Percentiles rank a stretch among this genome's conserved stretches.
phyloP scores from a whole-genome alignment of 1,140 invertebrate species.

The Drosophila neocordata region DNA sequence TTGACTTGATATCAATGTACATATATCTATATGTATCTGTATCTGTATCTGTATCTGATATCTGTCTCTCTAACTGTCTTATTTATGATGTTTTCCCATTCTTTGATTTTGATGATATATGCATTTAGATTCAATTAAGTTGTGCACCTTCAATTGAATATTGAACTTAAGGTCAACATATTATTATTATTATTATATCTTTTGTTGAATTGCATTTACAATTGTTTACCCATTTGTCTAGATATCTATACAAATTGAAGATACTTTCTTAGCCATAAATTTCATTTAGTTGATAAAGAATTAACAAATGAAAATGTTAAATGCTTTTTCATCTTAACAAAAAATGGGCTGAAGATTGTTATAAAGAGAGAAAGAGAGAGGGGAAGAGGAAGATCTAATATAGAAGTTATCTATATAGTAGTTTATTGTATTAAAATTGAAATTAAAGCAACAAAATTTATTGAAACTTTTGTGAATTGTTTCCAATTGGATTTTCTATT shows the following conservation, averaged over 20 bases:
- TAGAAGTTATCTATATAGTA: no score
- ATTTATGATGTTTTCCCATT: not conserved
- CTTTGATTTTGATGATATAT: conserved; percentile 3
- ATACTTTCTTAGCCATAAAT: not conserved
- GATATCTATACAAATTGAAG: not conserved
- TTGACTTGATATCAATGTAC: not conserved
- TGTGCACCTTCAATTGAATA: conserved; percentile 3
- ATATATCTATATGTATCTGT: no score
- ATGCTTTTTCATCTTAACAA: no score
- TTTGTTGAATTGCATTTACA: not conserved
- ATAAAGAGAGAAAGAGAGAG: no score
- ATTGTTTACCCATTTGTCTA: no score
- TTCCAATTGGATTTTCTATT: not conserved
- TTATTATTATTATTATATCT: not conserved
- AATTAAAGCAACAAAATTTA: no score
- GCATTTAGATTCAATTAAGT: not conserved
- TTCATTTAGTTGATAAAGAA: not conserved
- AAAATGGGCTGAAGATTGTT: no score
- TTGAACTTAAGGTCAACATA: conserved; percentile 1
- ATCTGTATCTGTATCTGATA: no score
- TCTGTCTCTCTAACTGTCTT: not conserved
- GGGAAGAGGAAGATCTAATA: no score
- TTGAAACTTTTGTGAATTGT: not conserved
- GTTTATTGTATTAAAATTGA: no score
- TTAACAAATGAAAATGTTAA: not conserved